Evolutionary conservation across 2,888 invertebrate species (phyloP), one percentile per base, ranked within the genome.

Genomic region (Onchidella celtica): DNA sequence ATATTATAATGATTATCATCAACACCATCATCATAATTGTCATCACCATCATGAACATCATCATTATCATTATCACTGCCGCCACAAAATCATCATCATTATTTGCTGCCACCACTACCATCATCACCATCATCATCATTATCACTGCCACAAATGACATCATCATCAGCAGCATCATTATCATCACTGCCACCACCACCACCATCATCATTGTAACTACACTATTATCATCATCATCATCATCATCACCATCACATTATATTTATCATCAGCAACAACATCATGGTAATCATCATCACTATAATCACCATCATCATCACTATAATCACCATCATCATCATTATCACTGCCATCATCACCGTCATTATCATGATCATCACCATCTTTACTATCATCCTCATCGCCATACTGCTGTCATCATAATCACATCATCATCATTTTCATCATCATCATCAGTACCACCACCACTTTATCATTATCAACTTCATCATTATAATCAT

Each of bases 401-500:
- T n/a, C n/a, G n/a, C n/a, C n/a, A n/a, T n/a, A n/a, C n/a, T n/a
- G n/a, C n/a, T n/a, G n/a, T n/a, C n/a, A n/a, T n/a, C n/a, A n/a
- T n/a, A n/a, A n/a, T n/a, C n/a, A n/a, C n/a, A n/a, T n/a, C n/a
- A n/a, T n/a, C n/a, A n/a, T n/a, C n/a, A n/a, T n/a, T n/a, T n/a
- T n/a, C n/a, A n/a, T n/a, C n/a, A n/a, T n/a, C n/a, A n/a, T n/a
- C n/a, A n/a, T n/a, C n/a, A n/a, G n/a, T n/a, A 34, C 3, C 27
- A 24, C 34, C 21, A 21, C 27, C 34, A 59, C 57, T n/a, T 32
- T 17, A 24, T 36, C n/a, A 24, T 6, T 38, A 29, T 24, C n/a
- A n/a, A n/a, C n/a, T n/a, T 74, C 36, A 63, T 74, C 63, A 38
- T 74, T 36, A 34, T 63, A 59, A 38, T 74, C 27, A 74, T 57